Evolutionary conservation across 2,113 vertebrate genomes (phyloP).

Genomic region (Polyodon spathula): DNA sequence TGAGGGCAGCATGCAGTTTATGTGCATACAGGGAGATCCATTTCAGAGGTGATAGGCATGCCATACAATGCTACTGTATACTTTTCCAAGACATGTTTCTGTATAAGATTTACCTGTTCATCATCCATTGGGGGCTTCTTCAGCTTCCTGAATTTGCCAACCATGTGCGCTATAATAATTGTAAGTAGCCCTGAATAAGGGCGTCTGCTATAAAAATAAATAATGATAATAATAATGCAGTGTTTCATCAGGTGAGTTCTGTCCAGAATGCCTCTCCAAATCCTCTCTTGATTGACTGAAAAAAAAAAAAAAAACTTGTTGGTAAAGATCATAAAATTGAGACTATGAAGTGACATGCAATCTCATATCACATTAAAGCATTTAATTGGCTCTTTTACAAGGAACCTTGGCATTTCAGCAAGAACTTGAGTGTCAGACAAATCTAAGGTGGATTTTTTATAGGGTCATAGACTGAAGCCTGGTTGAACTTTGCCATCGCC

Average conservation of each 20-base stretch:
- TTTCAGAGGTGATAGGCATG: background rate
- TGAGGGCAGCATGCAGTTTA: slow-evolving; percentile 11
- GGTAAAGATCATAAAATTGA: slow-evolving; percentile 8
- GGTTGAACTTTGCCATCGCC: background rate
- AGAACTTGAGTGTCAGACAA: slow-evolving; percentile 7
- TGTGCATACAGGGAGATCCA: slow-evolving; percentile 1
- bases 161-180: background rate
- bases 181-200: too few species aligned
- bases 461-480: slow-evolving; percentile 1
- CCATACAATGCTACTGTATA: slow-evolving; percentile 13
- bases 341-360: slow-evolving; percentile 7
- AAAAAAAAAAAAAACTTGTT: slow-evolving; percentile 4
- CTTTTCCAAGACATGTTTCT: slow-evolving; percentile 8
- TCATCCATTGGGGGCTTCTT: background rate
- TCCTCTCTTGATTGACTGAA: slow-evolving; percentile 4
- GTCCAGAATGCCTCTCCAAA: slow-evolving; percentile 6
- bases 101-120: slow-evolving; percentile 7
- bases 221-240: too few species aligned
- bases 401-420: slow-evolving; percentile 9
- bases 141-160: slow-evolving; percentile 3
- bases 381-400: background rate
- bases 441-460: slow-evolving; percentile 5
- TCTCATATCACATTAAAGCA: slow-evolving; percentile 13
- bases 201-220: too few species aligned
- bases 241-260: background rate